Percentiles rank a stretch among this genome's conserved stretches.
Conservation (phyloP, 2,113 vertebrate genomes). For the Pica pica region DNA sequence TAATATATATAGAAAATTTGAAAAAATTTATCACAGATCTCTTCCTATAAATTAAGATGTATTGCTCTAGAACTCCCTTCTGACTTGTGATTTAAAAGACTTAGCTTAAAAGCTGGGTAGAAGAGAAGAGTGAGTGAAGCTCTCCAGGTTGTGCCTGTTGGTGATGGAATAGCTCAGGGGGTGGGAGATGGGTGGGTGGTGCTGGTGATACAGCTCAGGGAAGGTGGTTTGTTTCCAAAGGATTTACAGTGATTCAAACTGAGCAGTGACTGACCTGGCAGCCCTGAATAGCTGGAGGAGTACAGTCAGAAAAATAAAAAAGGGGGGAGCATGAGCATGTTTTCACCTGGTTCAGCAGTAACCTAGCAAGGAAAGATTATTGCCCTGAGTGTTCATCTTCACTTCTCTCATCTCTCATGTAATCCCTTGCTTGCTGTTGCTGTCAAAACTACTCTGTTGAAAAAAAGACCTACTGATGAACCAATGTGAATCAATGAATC, state of each 20-base stretch:
- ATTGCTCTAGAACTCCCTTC: not conserved
- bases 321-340: not conserved
- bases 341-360: not conserved
- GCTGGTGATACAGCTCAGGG: not conserved
- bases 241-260: not conserved
- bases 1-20: not conserved
- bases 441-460: not conserved
- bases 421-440: not conserved
- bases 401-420: not conserved
- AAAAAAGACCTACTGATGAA: not conserved
- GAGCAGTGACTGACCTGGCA: not conserved
- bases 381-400: not conserved
- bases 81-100: not conserved
- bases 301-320: not conserved
- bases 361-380: not conserved
- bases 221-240: not conserved
- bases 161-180: not conserved
- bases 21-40: not conserved
- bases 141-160: not conserved
- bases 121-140: not conserved
- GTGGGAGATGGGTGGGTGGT: not conserved
- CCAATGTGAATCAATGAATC: not conserved
- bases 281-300: not conserved
- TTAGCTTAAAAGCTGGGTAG: not conserved
- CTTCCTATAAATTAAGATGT: not conserved